Evolutionary conservation across 2,888 invertebrate genomes (phyloP).

Genomic region (Sphaerophoria rueppellii): DNA sequence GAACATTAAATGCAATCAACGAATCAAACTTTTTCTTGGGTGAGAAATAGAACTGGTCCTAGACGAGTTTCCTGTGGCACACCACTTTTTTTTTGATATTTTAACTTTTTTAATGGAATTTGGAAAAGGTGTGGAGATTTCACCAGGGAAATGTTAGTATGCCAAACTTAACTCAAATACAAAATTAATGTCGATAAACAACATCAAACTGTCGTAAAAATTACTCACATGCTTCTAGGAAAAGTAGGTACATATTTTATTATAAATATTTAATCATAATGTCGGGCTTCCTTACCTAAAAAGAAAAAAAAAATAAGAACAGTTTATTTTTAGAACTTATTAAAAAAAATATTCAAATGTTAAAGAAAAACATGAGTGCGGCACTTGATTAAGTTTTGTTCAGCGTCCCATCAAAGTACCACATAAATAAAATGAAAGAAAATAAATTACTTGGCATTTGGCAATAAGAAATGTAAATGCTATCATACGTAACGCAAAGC

Average conservation of each 20-base stretch:
- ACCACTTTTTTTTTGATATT: constrained; percentile 12
- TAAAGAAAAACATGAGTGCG: background rate
- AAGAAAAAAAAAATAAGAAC: constrained; percentile 13
- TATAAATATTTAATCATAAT: background rate
- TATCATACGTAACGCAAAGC: background rate
- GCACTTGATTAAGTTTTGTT: constrained; percentile 35
- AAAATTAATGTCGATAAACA: too few relatives aligned
- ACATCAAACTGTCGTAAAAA: background rate
- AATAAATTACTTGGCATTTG: constrained; percentile 23
- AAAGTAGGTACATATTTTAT: background rate
- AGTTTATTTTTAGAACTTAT: constrained; percentile 5
- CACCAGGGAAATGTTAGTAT: too few relatives aligned
- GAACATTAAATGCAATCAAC: background rate
- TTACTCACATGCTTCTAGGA: background rate
- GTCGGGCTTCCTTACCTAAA: constrained; percentile 42
- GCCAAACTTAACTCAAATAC: too few relatives aligned
- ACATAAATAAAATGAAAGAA: constrained; percentile 20
- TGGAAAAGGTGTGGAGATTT: constrained; percentile 2
- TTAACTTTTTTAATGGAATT: background rate
- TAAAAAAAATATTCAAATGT: background rate
- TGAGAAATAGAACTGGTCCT: constrained; percentile 52
- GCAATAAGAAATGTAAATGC: constrained; percentile 32
- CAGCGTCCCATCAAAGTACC: constrained; percentile 18
- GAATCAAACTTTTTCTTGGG: background rate
- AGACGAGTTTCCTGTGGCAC: constrained; percentile 46